Evolutionary conservation across 2,888 invertebrate genomes (phyloP).

Genomic region (Balanococcus diminutus): DNA sequence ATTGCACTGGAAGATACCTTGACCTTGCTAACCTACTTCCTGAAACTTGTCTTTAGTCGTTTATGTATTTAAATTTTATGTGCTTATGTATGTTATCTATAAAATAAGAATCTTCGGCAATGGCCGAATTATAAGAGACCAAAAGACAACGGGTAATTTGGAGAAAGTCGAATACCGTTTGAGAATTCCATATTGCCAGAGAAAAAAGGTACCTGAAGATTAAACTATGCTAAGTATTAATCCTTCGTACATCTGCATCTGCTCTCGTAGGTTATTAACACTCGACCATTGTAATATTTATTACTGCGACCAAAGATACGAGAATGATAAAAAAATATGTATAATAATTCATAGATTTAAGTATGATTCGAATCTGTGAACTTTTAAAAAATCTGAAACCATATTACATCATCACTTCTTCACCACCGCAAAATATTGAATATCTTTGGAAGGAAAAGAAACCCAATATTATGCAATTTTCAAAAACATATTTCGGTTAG

Average conservation of each 20-base stretch:
- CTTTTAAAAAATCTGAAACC: too few relatives aligned
- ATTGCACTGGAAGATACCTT: conserved; percentile 23
- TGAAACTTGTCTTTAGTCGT: conserved; percentile 25
- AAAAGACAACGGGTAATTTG: conserved; percentile 23
- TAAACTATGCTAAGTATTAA: neutral
- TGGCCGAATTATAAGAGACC: conserved; percentile 20
- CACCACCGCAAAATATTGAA: too few relatives aligned
- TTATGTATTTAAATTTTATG: conserved; percentile 23
- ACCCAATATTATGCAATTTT: too few relatives aligned
- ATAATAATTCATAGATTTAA: too few relatives aligned
- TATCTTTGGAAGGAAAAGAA: too few relatives aligned
- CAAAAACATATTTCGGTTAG: too few relatives aligned
- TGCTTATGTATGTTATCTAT: conserved; percentile 23
- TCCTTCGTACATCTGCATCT: neutral
- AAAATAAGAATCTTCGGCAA: conserved; percentile 27
- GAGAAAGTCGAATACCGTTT: conserved; percentile 12
- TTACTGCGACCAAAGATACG: too few relatives aligned
- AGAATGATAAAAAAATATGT: too few relatives aligned
- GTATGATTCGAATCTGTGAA: too few relatives aligned
- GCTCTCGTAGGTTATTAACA: neutral
- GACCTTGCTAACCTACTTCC: conserved; percentile 31
- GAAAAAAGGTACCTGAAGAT: conserved; percentile 22
- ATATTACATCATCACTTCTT: too few relatives aligned
- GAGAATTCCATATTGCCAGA: conserved; percentile 8
- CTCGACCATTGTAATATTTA: neutral